Evolutionary conservation across 2,888 invertebrate species (phyloP), one percentile per base, ranked within the genome.

Genomic region (Leptopilina syphax): DNA sequence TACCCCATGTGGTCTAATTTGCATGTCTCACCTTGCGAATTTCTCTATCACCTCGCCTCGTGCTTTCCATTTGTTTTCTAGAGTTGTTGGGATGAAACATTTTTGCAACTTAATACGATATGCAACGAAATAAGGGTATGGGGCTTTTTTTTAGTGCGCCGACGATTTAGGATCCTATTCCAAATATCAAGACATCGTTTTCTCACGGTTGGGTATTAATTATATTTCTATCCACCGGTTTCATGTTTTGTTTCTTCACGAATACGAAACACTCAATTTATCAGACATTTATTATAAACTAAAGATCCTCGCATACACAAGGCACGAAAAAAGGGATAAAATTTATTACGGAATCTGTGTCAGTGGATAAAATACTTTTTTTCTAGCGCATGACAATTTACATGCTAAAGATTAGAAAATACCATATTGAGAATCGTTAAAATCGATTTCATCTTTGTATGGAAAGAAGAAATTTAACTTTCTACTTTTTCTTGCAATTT

Each of bases 91-190:
- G 73, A 54, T 66, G 73, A 73, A 57, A 73, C 57, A 8, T 44
- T 73, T 57, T 73, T 73, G 73, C 73, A 73, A 73, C 73, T 73
- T 73, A 73, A 73, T 73, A 73, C 70, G 60, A 60, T 34, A 34
- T 34, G 34, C 34, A 34, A 34, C 34, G 34, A 34, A 34, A 34
- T 34, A 34, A 34, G 34, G 34, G 34, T 3, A 2, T 3, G 24
- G 9, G 13, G 27, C 27, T 54, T 50, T 9, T 47, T 47, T 47
- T 70, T 70, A 70, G 54, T 70, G 50, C 73, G 70, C 73, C 73
- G 34, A 73, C 73, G 73, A 73, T 73, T 73, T 73, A 73, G 73
- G 73, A 73, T 73, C 73, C 73, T 73, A 73, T 73, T 73, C 73
- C 54, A 73, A 73, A 73, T 73, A 73, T 73, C 73, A 73, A 73